Base-by-base conservation (phyloP, 64 coral and sea anemone genomes). In the Montipora cactus region DNA sequence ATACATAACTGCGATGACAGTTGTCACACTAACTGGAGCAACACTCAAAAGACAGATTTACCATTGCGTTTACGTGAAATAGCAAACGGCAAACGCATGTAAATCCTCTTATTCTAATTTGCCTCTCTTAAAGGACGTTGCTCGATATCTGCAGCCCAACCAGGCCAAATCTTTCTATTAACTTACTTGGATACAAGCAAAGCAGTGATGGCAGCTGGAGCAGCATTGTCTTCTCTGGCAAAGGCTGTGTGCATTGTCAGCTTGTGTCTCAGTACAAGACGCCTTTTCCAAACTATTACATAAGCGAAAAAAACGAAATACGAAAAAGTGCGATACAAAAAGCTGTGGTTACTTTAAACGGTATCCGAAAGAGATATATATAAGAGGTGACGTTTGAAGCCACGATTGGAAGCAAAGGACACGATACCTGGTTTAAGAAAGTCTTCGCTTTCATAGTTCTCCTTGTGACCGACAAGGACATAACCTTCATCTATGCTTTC, bases 171-270 rank as follows among this genome's bases (percentile, higher is more conserved):
- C 37, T 37, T 37, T 16, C 19, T 13, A 78, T 49, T 48, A 13
- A 79, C 97, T 92, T 94, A 99, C 97, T 99, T 99, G 74, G 97
- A 99, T 79, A 99, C 91, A 70, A 96, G 92, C 44, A 99, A 90
- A 23, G 97, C 88, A 7, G 97, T 99, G 61, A 99, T 85, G 7
- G 94, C 84, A 2, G 95, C 97, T 16, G 97, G 97, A 57, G 94
- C 84, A 22, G 73, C 75, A 69, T 99, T 99, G 44, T 99, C 97
- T 76, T 89, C 62, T 67, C 97, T 83, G 59, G 79, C 89, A 70
- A 96, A 99, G 44, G 97, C 95, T 72, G 97, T 99, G 49, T 99
- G 97, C 97, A 99, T 99, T 69, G 97, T 99, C 67, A 99, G 79
- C 79, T 99, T 96, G 66, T 96, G 84, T 78, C 97, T 87, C 14